Percentiles rank a stretch among this genome's conserved stretches.
These are phyloP conservation scores for Cantharis lateralis DNA, from an alignment of 2,888 invertebrate species.

Conservation along the genomic window DNA sequence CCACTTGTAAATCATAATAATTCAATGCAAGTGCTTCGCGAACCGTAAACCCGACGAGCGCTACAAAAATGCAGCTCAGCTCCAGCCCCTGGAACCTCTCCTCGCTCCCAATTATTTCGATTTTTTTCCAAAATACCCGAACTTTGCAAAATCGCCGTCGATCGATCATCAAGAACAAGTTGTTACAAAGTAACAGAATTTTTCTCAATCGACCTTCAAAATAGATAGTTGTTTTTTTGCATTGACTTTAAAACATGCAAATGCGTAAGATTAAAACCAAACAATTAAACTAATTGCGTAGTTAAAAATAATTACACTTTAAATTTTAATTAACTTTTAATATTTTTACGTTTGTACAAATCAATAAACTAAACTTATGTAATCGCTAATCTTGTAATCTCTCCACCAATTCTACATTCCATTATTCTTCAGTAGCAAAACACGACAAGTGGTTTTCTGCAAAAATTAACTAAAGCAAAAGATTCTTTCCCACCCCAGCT, in stretches of 20 bases:
- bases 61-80: not conserved
- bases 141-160: not conserved
- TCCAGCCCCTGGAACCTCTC: not conserved
- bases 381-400: not conserved
- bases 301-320: conserved; percentile 3
- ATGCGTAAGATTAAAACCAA: conserved; percentile 3
- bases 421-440: not conserved
- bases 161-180: not conserved
- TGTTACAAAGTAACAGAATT: not conserved
- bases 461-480: no score
- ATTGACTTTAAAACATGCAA: conserved; percentile 4
- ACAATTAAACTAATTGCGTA: conserved; percentile 4
- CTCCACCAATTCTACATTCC: not conserved
- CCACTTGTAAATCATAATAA: conserved; percentile 4
- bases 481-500: no score
- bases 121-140: not conserved
- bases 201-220: conserved; percentile 5
- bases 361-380: not conserved
- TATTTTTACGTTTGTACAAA: not conserved
- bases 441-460: no score
- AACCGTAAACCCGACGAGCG: not conserved
- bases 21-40: not conserved
- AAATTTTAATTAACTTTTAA: conserved; percentile 1
- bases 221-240: conserved; percentile 8
- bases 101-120: not conserved